Evolutionary conservation across 1,140 invertebrate species (phyloP).

Genomic region (Drosophila pachea): DNA sequence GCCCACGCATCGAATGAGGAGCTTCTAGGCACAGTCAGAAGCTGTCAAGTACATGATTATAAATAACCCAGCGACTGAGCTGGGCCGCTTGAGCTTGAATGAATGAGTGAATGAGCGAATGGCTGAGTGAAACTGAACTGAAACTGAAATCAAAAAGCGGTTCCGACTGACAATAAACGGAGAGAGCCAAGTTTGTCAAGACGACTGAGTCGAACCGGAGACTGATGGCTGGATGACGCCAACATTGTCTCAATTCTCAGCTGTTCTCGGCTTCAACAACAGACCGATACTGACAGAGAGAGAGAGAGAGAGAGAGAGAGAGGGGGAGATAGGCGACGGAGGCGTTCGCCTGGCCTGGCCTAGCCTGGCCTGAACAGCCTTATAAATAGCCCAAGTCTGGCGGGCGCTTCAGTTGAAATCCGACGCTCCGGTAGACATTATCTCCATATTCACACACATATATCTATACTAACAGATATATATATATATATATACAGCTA

Average conservation of each 20-base stretch:
- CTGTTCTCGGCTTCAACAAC: constrained; percentile 36
- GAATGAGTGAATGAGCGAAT: constrained; percentile 38
- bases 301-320: background rate
- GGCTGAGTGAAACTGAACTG: constrained; percentile 42
- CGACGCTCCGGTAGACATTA: constrained; percentile 50
- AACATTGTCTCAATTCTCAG: constrained; percentile 38
- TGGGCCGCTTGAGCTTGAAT: constrained; percentile 8
- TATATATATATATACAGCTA: constrained; percentile 2
- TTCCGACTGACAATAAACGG: constrained; percentile 51
- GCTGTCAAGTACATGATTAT: constrained; percentile 65
- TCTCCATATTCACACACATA: constrained; percentile 6
- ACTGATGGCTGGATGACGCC: constrained; percentile 51
- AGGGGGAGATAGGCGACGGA: background rate
- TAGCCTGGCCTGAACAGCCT: constrained; percentile 19
- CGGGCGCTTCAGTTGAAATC: constrained; percentile 66
- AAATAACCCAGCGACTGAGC: constrained; percentile 29
- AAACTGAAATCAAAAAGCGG: constrained; percentile 47
- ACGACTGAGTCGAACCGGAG: constrained; percentile 32
- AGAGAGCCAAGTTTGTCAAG: constrained; percentile 63
- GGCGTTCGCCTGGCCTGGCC: constrained; percentile 13
- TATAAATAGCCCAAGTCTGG: constrained; percentile 67
- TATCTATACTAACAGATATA: background rate
- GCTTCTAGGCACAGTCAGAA: constrained; percentile 26
- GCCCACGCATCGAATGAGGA: constrained; percentile 46
- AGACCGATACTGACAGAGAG: no score